Evolutionary conservation across 92 coral and sea anemone genomes (phyloP).

Genomic region (Palythoa heliodiscus): DNA sequence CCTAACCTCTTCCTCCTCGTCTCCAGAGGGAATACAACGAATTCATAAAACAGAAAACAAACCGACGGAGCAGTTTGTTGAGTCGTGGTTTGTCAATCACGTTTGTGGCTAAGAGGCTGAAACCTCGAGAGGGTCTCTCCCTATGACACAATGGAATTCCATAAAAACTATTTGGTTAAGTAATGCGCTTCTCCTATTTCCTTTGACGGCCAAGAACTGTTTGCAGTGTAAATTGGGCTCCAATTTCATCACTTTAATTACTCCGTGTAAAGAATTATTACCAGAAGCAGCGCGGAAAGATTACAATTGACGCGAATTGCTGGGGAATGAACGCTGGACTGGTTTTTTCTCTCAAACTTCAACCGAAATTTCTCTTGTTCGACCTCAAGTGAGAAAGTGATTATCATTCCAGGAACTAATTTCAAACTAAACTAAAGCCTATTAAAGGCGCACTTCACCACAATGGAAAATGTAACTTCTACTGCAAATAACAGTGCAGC

Average conservation of each 20-base stretch:
- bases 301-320: constrained; percentile 6
- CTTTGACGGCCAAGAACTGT: constrained; percentile 36
- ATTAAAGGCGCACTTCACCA: background rate
- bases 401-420: constrained; percentile 10
- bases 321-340: background rate
- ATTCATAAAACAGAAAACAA: background rate
- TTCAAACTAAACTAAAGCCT: background rate
- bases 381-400: constrained; percentile 8
- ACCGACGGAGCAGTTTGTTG: background rate
- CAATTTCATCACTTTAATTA: constrained; percentile 47
- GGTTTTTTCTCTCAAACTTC: background rate
- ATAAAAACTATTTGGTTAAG: constrained; percentile 38
- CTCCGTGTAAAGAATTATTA: constrained; percentile 24
- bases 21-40: background rate
- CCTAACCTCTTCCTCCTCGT: background rate
- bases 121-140: constrained; percentile 14
- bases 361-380: background rate
- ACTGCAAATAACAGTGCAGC: constrained; percentile 20
- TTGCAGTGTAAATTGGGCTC: constrained; percentile 41
- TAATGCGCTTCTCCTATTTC: constrained; percentile 43
- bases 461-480: constrained; percentile 19
- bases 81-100: constrained; percentile 14
- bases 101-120: constrained; percentile 9
- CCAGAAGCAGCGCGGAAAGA: constrained; percentile 29
- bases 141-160: constrained; percentile 36